Conservation (phyloP, 2,888 invertebrate genomes). For the Alitta virens region DNA sequence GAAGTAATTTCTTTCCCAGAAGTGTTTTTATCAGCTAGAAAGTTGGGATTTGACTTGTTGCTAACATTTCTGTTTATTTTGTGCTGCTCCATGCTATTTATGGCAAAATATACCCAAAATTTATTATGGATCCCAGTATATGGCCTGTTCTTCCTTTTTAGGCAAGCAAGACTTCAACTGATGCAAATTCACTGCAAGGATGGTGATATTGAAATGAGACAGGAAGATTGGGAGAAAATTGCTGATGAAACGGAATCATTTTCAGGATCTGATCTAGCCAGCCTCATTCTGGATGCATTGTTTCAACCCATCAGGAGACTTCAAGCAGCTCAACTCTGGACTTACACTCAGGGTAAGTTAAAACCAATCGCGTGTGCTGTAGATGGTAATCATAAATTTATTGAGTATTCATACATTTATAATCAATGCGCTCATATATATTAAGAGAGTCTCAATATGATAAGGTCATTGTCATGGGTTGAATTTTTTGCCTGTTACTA, state of each 20-base stretch:
- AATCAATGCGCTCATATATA: no score
- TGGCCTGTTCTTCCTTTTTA: constrained; percentile 21
- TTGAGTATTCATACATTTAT: no score
- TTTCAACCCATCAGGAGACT: constrained; percentile 61
- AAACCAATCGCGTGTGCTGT: no score
- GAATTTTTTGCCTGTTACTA: no score
- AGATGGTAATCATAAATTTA: no score
- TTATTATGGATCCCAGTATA: no score
- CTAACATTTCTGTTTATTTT: no score
- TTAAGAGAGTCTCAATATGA: no score
- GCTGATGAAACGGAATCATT: constrained; percentile 60
- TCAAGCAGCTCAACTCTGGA: constrained; percentile 45
- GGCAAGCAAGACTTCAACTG: constrained; percentile 43
- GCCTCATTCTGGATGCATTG: constrained; percentile 58
- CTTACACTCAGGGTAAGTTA: constrained; percentile 32
- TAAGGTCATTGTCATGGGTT: no score
- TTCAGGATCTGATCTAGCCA: constrained; percentile 63
- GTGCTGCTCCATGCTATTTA: neutral
- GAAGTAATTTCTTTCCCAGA: no score
- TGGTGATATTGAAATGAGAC: constrained; percentile 35
- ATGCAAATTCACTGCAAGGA: constrained; percentile 46
- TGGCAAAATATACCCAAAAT: neutral
- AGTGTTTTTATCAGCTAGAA: no score
- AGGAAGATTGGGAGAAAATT: constrained; percentile 56
- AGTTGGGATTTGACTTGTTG: no score